phyloP scores from a whole-genome alignment of 2,113 vertebrate genomes.

The Pristiophorus japonicus region DNA sequence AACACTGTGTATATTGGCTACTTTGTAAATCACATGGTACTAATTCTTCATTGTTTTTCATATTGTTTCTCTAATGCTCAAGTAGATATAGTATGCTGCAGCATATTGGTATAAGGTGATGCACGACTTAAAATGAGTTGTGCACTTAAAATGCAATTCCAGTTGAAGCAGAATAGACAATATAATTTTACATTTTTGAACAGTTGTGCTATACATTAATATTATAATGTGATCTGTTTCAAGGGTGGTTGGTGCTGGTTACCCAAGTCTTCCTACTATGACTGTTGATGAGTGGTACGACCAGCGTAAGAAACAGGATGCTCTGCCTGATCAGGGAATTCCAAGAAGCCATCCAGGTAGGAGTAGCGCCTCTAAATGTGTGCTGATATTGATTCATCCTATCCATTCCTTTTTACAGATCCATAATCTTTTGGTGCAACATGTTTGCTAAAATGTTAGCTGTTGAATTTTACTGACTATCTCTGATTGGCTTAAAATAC shows the following conservation, averaged over 20 bases:
- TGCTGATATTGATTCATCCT: neutral
- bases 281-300: constrained; percentile 94
- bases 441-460: neutral
- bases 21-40: neutral
- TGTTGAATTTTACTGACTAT: neutral
- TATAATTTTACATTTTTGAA: neutral
- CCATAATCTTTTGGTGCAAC: neutral
- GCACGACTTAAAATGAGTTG: neutral
- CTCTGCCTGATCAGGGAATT: constrained; percentile 63
- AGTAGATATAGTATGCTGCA: neutral
- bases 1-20: neutral
- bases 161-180: neutral
- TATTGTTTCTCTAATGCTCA: neutral
- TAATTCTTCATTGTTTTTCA: neutral
- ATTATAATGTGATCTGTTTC: constrained; percentile 7
- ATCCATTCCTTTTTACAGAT: neutral
- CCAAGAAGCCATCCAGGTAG: constrained; percentile 44
- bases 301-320: constrained; percentile 61
- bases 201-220: neutral
- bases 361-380: neutral
- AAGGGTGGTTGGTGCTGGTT: constrained; percentile 87
- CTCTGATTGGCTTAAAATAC: neutral
- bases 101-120: neutral
- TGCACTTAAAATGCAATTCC: neutral
- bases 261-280: constrained; percentile 84